Base-by-base conservation (phyloP, 1,140 invertebrate species). In the Caerostris extrusa region DNA sequence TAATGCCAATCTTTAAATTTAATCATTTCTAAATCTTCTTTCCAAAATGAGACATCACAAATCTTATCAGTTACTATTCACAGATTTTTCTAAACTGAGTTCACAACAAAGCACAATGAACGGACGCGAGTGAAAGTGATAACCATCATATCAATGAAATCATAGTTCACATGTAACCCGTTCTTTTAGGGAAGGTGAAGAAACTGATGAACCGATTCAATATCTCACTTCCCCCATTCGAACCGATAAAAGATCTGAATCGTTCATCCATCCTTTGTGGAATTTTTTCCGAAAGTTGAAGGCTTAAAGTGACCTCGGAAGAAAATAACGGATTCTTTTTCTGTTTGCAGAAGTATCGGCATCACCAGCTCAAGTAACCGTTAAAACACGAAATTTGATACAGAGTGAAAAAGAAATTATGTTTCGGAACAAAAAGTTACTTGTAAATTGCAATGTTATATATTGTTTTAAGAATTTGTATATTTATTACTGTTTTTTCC, bases 51-150 rank as follows among this genome's bases (percentile, higher is more conserved):
- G 71, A 77, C 50, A 50, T 5, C 8, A 8, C 14, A 34, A 77
- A 77, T 53, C 34, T 77, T 77, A 77, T 77, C 71, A 77, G 71
- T 77, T 50, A 53, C 71, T 77, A 77, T 77, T 77, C 71, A 7
- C 10, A 77, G 71, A 5, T 17, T 14, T 64, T 10, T 64, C 17
- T 3, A 14, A 34, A 34, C 34, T 34, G 34, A 77, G 12, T 14
- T 53, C 53, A 8, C 10, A 10, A 50, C 7, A 34, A 50, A 77
- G 71, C 8, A 77, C 71, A 77, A 50, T 53, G 71, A 77, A 77
- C 71, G 34, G 34, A 77, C 34, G 71, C 0, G 71, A 77, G 71
- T 77, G 71, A 77, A 77, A 77, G 71, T 53, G 71, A 77, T 77
- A 77, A 53, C 71, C 71, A 77, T 77, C 50, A 12, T 77, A 77